A percentile compares a stretch with the other conserved stretches of the same genome.
Evolutionary conservation across 2,113 vertebrate species (phyloP).

Genomic region (Erinaceus europaeus): DNA sequence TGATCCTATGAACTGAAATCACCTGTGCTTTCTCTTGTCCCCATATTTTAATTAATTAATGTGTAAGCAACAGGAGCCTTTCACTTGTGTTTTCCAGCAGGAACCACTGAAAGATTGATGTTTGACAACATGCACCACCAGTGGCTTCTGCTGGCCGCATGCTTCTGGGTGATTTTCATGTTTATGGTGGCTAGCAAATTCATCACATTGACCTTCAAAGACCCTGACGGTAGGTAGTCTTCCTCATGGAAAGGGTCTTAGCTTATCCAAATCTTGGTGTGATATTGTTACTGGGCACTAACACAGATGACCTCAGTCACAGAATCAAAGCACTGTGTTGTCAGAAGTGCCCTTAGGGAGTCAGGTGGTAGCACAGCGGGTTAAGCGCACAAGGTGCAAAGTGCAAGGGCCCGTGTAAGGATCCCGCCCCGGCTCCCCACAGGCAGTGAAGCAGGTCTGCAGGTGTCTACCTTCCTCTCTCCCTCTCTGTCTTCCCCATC

Average conservation of each 20-base stretch:
- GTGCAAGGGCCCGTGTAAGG: too few species aligned
- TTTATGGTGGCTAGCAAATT: slow-evolving; percentile 96
- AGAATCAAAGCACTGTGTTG: neutral
- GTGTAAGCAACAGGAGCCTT: neutral
- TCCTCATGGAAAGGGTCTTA: neutral
- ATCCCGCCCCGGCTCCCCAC: too few species aligned
- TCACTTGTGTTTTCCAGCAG: slow-evolving; percentile 75
- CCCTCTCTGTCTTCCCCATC: too few species aligned
- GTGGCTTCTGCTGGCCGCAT: slow-evolving; percentile 95
- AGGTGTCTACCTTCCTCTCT: too few species aligned
- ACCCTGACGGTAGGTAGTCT: slow-evolving; percentile 86
- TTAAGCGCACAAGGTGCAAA: too few species aligned
- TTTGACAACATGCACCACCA: slow-evolving; percentile 93
- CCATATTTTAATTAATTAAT: neutral
- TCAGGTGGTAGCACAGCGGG: neutral
- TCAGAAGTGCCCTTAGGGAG: neutral
- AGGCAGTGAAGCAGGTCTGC: too few species aligned
- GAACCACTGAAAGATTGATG: slow-evolving; percentile 75
- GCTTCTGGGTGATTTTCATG: slow-evolving; percentile 98
- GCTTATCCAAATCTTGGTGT: neutral
- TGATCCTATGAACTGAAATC: neutral
- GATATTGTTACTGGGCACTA: neutral
- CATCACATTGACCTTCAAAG: slow-evolving; percentile 90
- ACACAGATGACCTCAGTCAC: neutral
- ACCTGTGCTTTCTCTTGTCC: neutral